phyloP scores from a whole-genome alignment of 2,113 vertebrate species.

The Protobothrops mucrosquamatus region DNA sequence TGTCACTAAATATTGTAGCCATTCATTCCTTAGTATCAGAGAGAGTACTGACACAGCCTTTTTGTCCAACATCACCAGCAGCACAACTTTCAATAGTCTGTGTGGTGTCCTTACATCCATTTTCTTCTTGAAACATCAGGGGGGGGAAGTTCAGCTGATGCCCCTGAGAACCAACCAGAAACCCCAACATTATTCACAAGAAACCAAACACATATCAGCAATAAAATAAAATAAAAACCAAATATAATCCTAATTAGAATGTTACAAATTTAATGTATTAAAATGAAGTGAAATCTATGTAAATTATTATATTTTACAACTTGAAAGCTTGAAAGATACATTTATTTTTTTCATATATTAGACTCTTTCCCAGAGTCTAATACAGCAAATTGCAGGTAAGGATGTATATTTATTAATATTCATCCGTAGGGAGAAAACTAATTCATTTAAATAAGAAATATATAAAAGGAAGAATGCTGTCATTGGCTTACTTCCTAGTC shows the following conservation, averaged over 20 bases:
- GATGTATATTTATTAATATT: not conserved
- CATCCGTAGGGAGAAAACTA: not conserved
- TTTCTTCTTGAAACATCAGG: not conserved
- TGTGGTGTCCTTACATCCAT: not conserved
- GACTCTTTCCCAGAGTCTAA: not conserved
- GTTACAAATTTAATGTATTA: not conserved
- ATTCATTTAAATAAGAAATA: not conserved
- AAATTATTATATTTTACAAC: not conserved
- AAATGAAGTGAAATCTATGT: not conserved
- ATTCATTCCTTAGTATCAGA: not conserved
- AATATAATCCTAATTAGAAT: not conserved
- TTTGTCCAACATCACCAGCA: not conserved
- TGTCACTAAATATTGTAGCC: not conserved
- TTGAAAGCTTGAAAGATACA: not conserved
- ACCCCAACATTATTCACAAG: not conserved
- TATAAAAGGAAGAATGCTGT: not conserved
- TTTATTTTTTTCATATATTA: not conserved
- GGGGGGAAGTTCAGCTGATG: not conserved
- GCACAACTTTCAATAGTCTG: not conserved
- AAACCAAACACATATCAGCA: not conserved
- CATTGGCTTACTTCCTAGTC: not conserved
- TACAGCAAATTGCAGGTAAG: not conserved
- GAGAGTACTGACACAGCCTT: not conserved
- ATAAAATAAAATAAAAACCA: not conserved
- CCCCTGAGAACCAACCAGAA: not conserved